A percentile compares a stretch with the other conserved stretches of the same genome.
phyloP scores from a whole-genome alignment of 2,888 invertebrate species.

The Perdita meconis region DNA sequence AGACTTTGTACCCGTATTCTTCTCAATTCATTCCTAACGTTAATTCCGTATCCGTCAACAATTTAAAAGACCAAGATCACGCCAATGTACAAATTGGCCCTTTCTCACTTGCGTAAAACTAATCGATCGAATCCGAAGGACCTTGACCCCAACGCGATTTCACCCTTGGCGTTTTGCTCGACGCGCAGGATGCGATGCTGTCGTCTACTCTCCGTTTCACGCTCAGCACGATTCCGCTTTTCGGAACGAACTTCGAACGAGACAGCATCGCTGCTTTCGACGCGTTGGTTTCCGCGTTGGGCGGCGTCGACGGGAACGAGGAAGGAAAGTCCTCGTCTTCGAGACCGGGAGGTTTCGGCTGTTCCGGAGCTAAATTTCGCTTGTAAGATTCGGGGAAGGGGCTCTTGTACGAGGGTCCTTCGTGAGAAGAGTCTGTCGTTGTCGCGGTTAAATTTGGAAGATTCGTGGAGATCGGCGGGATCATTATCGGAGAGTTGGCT shows the following conservation, averaged over 20 bases:
- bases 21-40: not conserved
- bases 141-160: slow-evolving; percentile 82
- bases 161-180: slow-evolving; percentile 73
- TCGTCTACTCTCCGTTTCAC: slow-evolving; percentile 77
- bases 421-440: slow-evolving; percentile 15
- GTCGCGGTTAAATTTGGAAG: slow-evolving; percentile 3
- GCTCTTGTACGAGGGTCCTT: slow-evolving; percentile 29
- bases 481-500: slow-evolving; percentile 8
- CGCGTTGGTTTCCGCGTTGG: slow-evolving; percentile 45
- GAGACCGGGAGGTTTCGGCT: slow-evolving; percentile 80
- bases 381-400: slow-evolving; percentile 57
- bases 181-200: slow-evolving; percentile 32
- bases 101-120: not conserved
- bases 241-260: slow-evolving; percentile 71
- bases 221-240: slow-evolving; percentile 78
- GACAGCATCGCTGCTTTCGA: slow-evolving; percentile 47
- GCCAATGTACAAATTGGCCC: too few species aligned
- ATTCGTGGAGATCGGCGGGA: slow-evolving; percentile 15
- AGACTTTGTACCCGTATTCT: too few species aligned
- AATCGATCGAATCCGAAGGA: slow-evolving; percentile 70
- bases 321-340: slow-evolving; percentile 79
- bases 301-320: slow-evolving; percentile 69
- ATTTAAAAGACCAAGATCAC: too few species aligned
- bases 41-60: too few species aligned
- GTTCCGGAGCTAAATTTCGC: slow-evolving; percentile 69